Evolutionary conservation across 1,140 invertebrate species (phyloP).

Genomic region (Samia ricini): DNA sequence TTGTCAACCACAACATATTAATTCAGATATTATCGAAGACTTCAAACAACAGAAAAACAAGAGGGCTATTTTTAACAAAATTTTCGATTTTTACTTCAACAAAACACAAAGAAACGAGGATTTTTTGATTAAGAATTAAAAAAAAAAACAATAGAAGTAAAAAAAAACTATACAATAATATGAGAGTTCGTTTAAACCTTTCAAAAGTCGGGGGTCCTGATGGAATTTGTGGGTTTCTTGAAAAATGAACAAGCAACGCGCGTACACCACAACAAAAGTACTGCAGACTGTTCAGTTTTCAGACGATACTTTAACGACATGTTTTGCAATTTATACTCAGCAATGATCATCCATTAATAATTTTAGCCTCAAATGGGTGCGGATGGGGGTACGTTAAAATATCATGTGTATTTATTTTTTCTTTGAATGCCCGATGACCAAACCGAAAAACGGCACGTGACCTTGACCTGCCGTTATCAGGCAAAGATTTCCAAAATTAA

Average conservation of each 20-base stretch:
- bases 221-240: constrained; percentile 14
- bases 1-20: too few species aligned
- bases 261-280: not conserved
- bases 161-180: not conserved
- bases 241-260: constrained; percentile 10
- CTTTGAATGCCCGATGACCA: too few species aligned
- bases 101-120: not conserved
- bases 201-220: not conserved
- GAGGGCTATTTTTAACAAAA: not conserved
- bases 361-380: too few species aligned
- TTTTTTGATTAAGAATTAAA: not conserved
- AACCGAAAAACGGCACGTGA: too few species aligned
- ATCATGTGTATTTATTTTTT: too few species aligned
- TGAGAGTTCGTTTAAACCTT: constrained; percentile 2
- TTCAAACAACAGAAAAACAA: not conserved
- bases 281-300: not conserved
- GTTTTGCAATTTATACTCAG: too few species aligned
- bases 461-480: too few species aligned
- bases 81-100: not conserved
- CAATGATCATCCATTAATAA: too few species aligned
- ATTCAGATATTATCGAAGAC: too few species aligned
- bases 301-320: not conserved
- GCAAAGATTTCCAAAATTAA: too few species aligned
- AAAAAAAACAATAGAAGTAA: not conserved
- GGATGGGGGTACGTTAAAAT: too few species aligned